Base-by-base conservation (phyloP, 2,797 vertebrate genomes). In the Spinibarbus caldwelli region DNA sequence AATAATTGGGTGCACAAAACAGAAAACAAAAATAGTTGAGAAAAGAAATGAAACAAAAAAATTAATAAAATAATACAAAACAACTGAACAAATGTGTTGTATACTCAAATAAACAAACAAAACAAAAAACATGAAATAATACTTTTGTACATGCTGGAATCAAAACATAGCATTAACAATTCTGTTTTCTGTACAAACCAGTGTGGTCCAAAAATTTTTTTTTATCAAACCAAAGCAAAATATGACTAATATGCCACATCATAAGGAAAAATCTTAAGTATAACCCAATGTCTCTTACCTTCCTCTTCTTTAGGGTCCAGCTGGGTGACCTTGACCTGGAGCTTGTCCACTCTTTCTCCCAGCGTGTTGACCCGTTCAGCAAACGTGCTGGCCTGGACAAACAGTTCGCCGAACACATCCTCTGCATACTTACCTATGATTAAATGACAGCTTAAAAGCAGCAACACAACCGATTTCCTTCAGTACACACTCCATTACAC, bases 291-390 rank as follows among this genome's bases (percentile, higher is more conserved):
- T 89, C 73, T 91, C 91, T 95, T 93, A 99, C 98, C 97, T 93
- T 99, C 98, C 88, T 99, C 98, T 92, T 99, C 98, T 94, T 99
- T 99, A 87, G 98, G 98, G 92, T 99, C 98, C 93, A 99, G 95
- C 93, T 99, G 97, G 85, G 98, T 99, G 93, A 99, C 98, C 96
- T 99, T 99, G 92, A 99, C 96, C 94, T 99, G 98, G 90, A 99
- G 93, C 77, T 96, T 96, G 92, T 99, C 98, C 78, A 99, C 97
- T 91, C 97, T 94, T 86, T 99, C 97, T 19, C 96, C 97, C 23
- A 99, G 96, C 21, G 95, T 91, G 92, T 95, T 98, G 88, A 99
- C 89, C 82, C 98, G 94, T 79, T 92, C 82, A 14, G 96, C 95
- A 94, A 99, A 99, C 23, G 91, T 94, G 91, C 94, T 96, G 81